Percentiles rank a stretch among this genome's conserved stretches.
These are phyloP conservation scores for Anniella stebbinsi DNA, from an alignment of 2,797 vertebrate genomes.

Conservation along the genomic window DNA sequence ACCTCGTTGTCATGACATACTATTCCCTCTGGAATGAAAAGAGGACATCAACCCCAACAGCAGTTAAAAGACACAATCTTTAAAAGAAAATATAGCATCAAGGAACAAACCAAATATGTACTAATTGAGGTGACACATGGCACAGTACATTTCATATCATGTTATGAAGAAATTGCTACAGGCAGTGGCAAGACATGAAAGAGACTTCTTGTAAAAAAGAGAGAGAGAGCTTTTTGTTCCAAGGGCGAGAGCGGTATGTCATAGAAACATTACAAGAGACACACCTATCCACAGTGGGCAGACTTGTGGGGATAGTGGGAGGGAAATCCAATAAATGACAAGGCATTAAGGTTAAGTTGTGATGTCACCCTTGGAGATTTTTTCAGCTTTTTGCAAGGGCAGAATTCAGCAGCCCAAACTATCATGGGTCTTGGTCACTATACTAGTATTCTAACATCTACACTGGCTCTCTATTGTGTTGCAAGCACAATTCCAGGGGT, in stretches of 20 bases:
- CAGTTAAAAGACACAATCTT: slow-evolving; percentile 23
- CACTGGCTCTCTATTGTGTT: neutral
- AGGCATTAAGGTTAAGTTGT: neutral
- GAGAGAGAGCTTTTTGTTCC: slow-evolving; percentile 29
- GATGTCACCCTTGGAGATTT: neutral
- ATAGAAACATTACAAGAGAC: slow-evolving; percentile 37
- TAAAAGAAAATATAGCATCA: slow-evolving; percentile 9
- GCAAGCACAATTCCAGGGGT: neutral
- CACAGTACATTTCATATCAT: slow-evolving; percentile 10
- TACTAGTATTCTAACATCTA: neutral
- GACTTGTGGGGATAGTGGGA: slow-evolving; percentile 12
- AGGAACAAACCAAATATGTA: slow-evolving; percentile 15
- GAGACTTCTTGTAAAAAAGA: slow-evolving; percentile 53
- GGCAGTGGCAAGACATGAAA: slow-evolving; percentile 26
- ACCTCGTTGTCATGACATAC: neutral
- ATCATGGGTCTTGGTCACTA: neutral
- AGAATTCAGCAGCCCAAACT: neutral
- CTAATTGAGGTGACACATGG: neutral
- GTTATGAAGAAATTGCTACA: neutral
- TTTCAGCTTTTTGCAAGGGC: neutral
- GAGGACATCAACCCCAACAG: slow-evolving; percentile 20
- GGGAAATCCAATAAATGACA: neutral
- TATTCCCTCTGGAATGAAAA: neutral
- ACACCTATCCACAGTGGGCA: slow-evolving; percentile 47
- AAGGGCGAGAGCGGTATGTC: neutral